A percentile compares a stretch with the other conserved stretches of the same genome.
phyloP scores from a whole-genome alignment of 2,888 invertebrate species.

The Limenitis arthemis region DNA sequence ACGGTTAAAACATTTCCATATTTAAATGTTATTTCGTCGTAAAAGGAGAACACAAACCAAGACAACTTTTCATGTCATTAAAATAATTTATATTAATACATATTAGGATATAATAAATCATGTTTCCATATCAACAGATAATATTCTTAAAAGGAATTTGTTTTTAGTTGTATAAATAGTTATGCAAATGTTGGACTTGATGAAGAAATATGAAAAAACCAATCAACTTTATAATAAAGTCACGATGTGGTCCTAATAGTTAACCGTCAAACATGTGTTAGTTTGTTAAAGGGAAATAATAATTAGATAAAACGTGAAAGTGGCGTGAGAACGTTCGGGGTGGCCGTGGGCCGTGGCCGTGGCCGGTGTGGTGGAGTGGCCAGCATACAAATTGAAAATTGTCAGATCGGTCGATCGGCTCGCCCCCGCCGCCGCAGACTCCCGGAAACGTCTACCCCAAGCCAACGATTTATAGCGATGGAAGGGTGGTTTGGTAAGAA shows the following conservation, averaged over 20 bases:
- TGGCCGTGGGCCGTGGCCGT: conserved; percentile 61
- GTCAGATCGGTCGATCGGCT: conserved; percentile 29
- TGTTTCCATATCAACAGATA: not conserved
- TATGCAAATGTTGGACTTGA: conserved; percentile 18
- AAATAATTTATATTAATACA: not conserved
- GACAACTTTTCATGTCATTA: not conserved
- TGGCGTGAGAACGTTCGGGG: conserved; percentile 63
- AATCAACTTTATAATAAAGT: conserved; percentile 37
- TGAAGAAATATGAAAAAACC: conserved; percentile 18
- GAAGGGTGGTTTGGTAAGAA: too few species aligned
- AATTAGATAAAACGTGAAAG: conserved; percentile 56
- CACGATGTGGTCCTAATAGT: conserved; percentile 41
- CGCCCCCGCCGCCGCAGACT: conserved; percentile 37
- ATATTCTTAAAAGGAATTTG: conserved; percentile 2
- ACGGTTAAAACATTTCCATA: too few species aligned
- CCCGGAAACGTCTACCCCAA: conserved; percentile 68
- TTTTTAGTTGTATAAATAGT: conserved; percentile 14
- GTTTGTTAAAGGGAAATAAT: conserved; percentile 52
- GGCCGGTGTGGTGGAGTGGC: conserved; percentile 47
- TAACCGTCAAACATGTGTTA: conserved; percentile 47
- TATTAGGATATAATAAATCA: conserved; percentile 1
- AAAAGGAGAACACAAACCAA: too few species aligned
- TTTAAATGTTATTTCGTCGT: too few species aligned
- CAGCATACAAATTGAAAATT: conserved; percentile 35
- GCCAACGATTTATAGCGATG: conserved; percentile 66